Percentiles rank a stretch among this genome's conserved stretches.
Evolutionary conservation across 2,797 vertebrate genomes (phyloP).

Genomic region (Vespertilio murinus): DNA sequence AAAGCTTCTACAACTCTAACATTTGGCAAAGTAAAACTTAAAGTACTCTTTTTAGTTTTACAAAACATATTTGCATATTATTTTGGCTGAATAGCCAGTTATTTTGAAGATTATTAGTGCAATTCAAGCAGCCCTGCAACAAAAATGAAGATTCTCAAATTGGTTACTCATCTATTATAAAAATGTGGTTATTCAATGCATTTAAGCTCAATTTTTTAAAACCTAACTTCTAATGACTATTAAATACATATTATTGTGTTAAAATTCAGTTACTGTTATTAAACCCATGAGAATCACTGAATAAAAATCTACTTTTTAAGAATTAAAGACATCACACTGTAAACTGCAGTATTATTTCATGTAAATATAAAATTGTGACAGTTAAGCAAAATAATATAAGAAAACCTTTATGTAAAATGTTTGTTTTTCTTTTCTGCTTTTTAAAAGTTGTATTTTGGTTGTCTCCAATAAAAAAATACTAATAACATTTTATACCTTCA

Average conservation of each 20-base stretch:
- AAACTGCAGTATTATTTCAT: neutral
- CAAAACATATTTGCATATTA: slow-evolving; percentile 1
- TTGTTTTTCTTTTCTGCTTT: neutral
- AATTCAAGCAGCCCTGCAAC: neutral
- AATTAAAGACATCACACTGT: neutral
- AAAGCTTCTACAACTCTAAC: neutral
- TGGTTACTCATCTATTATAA: slow-evolving; percentile 1
- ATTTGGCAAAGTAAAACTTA: neutral
- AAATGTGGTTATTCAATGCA: neutral
- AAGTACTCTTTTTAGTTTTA: slow-evolving; percentile 25
- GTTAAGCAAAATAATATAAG: slow-evolving; percentile 32
- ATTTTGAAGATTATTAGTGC: slow-evolving; percentile 35
- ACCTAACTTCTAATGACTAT: neutral
- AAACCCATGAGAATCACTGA: neutral
- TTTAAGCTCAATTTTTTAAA: slow-evolving; percentile 34
- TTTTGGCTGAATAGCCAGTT: neutral
- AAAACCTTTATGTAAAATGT: neutral
- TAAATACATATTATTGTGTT: neutral
- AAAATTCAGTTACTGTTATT: slow-evolving; percentile 25
- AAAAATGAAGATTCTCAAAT: slow-evolving; percentile 16
- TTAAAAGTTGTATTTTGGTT: neutral
- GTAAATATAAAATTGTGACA: neutral
- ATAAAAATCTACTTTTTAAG: neutral
- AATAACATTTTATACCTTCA: neutral
- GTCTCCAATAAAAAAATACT: neutral